Evolutionary conservation across 2,113 vertebrate genomes (phyloP), one percentile per base, ranked within the genome.

Genomic region (Equus przewalskii): DNA sequence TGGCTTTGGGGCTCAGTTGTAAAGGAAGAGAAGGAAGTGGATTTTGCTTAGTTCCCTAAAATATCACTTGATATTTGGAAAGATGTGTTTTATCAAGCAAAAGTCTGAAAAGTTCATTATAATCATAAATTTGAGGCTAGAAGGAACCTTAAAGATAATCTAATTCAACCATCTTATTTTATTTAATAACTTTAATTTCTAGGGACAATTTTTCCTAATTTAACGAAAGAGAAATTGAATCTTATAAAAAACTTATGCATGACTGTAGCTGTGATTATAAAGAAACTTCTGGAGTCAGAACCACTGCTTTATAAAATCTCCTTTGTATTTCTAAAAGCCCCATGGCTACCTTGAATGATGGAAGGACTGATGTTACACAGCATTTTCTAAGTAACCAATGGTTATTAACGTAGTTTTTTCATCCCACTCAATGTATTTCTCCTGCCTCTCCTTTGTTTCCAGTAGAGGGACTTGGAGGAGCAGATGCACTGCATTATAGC

Each of bases 201-300:
- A 64, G 16, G 30, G 21, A 82, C 56, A 79, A 58, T 54, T 96
- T 91, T 92, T 44, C 56, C 90, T 92, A 75, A 16, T 85, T 49
- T 75, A 58, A 89, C 58, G 62, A 41, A 79, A 86, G 49, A 83
- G 13, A 69, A 80, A 76, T 28, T 60, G 44, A 72, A 5, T 93
- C 22, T 89, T 70, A 58, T 18, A n/a, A 41, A 19, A 91, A 60
- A 4, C n/a, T 73, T 41, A 70, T 78, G 28, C 44, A 65, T 56
- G 30, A 64, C 36, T 24, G 8, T 46, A 93, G 16, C 12, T 73
- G 7, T 28, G 51, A n/a, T 72, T 92, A 15, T 78, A 84, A 89
- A 93, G 51, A 67, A 67, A 9, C 41, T 90, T 93, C 90, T 93
- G 15, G 70, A 58, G 28, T 84, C 33, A 84, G 73, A 94, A 76